phyloP scores from a whole-genome alignment of 1,140 invertebrate species.

The Trichonephila clavata region DNA sequence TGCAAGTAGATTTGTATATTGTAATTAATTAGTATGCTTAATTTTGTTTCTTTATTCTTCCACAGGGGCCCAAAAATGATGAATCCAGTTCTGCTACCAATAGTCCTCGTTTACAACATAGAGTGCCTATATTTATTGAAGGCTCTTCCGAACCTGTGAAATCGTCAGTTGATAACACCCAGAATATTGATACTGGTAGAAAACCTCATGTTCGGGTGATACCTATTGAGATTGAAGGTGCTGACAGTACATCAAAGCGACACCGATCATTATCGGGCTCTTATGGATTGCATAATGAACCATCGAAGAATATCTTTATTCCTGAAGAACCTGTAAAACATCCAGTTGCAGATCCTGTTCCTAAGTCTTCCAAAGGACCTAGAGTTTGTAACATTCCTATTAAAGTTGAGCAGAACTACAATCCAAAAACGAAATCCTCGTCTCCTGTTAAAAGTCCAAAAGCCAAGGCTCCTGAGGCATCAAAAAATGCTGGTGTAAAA shows the following conservation, averaged over 20 bases:
- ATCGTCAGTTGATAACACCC: background rate
- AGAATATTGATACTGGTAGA: background rate
- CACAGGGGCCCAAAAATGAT: background rate
- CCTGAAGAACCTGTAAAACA: background rate
- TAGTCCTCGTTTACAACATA: constrained; percentile 68
- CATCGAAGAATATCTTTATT: too few species aligned
- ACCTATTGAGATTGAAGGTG: constrained; percentile 65
- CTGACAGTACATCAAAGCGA: background rate
- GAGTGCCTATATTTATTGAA: constrained; percentile 64
- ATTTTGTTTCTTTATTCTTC: background rate
- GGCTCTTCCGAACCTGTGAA: background rate
- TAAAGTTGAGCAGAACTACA: constrained; percentile 6
- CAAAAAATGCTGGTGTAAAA: background rate
- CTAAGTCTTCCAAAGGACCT: background rate
- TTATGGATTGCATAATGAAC: too few species aligned
- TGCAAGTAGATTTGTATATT: too few species aligned
- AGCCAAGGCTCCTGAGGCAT: background rate
- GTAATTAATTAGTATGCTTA: too few species aligned
- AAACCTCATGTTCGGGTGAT: constrained; percentile 60
- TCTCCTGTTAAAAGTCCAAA: background rate
- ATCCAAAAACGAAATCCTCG: background rate
- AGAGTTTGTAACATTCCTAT: constrained; percentile 65
- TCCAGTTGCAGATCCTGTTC: background rate
- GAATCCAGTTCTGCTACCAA: background rate
- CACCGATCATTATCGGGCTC: constrained; percentile 34